These are phyloP conservation scores for Axea sp. DNA, from an alignment of 2,888 invertebrate genomes.

Conservation along the genomic window DNA sequence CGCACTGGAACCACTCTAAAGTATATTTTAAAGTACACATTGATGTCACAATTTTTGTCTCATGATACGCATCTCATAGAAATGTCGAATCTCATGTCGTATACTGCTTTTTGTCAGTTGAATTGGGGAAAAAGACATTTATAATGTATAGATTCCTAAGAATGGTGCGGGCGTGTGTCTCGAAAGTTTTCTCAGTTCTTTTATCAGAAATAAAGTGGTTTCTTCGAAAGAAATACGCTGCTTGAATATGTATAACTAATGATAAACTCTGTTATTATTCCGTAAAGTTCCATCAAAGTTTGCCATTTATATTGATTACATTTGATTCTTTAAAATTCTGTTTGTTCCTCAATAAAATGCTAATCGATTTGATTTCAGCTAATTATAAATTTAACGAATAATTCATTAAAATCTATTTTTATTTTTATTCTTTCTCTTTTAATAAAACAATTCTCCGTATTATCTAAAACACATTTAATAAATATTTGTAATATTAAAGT, in stretches of 20 bases:
- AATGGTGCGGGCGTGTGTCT: slow-evolving; percentile 73
- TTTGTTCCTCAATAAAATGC: too few relatives aligned
- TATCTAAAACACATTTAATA: too few relatives aligned
- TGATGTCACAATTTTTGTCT: slow-evolving; percentile 57
- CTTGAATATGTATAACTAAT: slow-evolving; percentile 64
- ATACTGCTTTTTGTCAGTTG: slow-evolving; percentile 36
- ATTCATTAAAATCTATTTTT: too few relatives aligned
- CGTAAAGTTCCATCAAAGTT: too few relatives aligned
- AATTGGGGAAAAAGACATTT: slow-evolving; percentile 67
- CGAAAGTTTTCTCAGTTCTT: slow-evolving; percentile 72
- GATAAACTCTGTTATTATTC: slow-evolving; percentile 13
- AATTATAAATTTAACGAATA: too few relatives aligned
- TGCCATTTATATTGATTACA: too few relatives aligned
- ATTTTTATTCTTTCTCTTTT: too few relatives aligned
- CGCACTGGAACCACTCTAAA: slow-evolving; percentile 48
- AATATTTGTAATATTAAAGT: too few relatives aligned
- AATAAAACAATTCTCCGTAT: too few relatives aligned
- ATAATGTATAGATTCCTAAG: slow-evolving; percentile 74
- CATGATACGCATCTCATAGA: slow-evolving; percentile 42
- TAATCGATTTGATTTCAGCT: too few relatives aligned
- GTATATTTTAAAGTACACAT: slow-evolving; percentile 54
- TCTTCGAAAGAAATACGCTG: slow-evolving; percentile 66
- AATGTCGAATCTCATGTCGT: slow-evolving; percentile 39
- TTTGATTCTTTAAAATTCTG: too few relatives aligned
- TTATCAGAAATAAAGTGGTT: slow-evolving; percentile 69